A percentile compares a stretch with the other conserved stretches of the same genome.
Conservation (phyloP, 2,888 invertebrate species). For the Bombylius major region DNA sequence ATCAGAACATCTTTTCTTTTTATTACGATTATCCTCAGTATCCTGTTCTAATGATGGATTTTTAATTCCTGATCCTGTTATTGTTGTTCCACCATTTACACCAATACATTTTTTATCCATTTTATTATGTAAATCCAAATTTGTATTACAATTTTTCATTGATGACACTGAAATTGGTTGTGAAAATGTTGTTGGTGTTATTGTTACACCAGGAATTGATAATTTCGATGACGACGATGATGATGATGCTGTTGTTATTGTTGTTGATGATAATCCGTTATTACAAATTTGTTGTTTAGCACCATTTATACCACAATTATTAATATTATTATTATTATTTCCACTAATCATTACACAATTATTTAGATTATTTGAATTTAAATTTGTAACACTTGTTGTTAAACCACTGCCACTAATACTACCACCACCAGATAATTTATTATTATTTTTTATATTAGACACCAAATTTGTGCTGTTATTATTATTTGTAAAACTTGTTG, state of each 20-base stretch:
- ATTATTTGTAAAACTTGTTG: no score
- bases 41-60: slow-evolving; percentile 24
- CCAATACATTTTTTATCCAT: no score
- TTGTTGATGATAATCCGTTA: neutral
- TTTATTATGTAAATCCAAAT: no score
- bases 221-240: no score
- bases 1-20: slow-evolving; percentile 74
- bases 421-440: no score
- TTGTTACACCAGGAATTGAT: no score
- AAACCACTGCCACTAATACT: no score
- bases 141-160: no score
- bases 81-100: neutral
- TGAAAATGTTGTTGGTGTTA: neutral
- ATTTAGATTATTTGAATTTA: no score
- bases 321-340: neutral
- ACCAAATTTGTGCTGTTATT: no score
- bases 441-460: no score
- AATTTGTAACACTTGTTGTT: no score
- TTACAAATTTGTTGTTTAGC: neutral
- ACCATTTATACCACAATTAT: neutral
- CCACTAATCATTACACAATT: neutral
- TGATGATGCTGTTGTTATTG: slow-evolving; percentile 8
- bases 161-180: neutral
- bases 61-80: slow-evolving; percentile 12
- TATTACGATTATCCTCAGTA: slow-evolving; percentile 54